Evolutionary conservation across 1,140 invertebrate species (phyloP).

Genomic region (Calephelis nemesis): DNA sequence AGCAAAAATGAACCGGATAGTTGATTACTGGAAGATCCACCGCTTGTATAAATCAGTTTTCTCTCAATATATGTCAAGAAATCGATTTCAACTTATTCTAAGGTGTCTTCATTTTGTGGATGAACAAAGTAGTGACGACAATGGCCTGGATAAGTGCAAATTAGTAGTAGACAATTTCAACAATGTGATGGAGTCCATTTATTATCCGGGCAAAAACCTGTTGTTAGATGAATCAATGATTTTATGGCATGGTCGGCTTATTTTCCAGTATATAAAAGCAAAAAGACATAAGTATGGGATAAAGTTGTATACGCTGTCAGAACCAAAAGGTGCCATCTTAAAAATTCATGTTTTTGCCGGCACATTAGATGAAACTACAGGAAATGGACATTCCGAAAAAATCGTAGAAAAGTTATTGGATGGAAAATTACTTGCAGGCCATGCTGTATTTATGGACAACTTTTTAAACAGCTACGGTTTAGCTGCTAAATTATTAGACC

Average conservation of each 20-base stretch:
- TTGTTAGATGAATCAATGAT: background rate
- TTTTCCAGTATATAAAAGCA: background rate
- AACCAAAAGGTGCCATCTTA: background rate
- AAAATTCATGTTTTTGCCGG: background rate
- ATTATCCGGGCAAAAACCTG: background rate
- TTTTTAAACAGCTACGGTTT: conserved; percentile 1
- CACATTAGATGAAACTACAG: background rate
- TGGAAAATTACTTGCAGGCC: background rate
- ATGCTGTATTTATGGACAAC: background rate
- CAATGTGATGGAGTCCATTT: background rate
- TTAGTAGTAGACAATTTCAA: background rate
- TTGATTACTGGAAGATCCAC: background rate
- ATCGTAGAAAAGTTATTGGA: background rate
- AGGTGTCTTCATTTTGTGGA: background rate
- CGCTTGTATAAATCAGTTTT: background rate
- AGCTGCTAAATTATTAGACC: background rate
- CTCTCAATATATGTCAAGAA: background rate
- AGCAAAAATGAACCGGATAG: background rate
- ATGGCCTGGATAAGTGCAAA: background rate
- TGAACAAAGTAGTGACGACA: background rate
- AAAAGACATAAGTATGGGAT: background rate
- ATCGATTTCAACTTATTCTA: background rate
- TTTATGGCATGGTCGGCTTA: background rate
- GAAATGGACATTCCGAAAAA: background rate
- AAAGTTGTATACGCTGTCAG: background rate